Evolutionary conservation across 1,140 invertebrate genomes (phyloP).

Genomic region (Paraescarpia echinospica): DNA sequence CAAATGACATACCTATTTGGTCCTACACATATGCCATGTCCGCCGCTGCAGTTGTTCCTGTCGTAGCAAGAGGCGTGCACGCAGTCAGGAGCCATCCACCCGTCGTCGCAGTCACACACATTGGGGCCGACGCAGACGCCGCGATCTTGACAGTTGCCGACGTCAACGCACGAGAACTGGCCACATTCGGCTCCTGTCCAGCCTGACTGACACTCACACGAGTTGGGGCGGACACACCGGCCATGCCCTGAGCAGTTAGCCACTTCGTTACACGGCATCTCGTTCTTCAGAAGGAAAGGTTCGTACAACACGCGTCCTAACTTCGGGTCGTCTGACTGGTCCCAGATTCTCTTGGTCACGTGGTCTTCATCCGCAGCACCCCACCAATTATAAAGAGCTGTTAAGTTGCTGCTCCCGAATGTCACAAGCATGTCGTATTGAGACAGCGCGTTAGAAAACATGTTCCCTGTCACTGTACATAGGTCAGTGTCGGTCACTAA

Average conservation of each 20-base stretch:
- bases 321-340: not conserved
- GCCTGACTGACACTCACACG: not conserved
- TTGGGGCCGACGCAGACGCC: conserved; percentile 11
- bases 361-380: not conserved
- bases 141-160: not conserved
- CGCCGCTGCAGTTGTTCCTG: not conserved
- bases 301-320: not conserved
- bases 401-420: not conserved
- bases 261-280: conserved; percentile 19
- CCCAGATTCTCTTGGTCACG: not conserved
- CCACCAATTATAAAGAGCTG: not conserved
- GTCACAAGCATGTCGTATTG: not conserved
- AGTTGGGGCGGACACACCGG: conserved; percentile 3
- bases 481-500: not conserved
- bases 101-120: conserved; percentile 8
- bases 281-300: conserved; percentile 4
- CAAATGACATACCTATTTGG: not conserved
- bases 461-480: not conserved
- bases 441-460: not conserved
- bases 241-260: conserved; percentile 6
- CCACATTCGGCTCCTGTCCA: not conserved
- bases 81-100: not conserved
- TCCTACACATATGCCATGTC: not conserved
- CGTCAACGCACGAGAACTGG: not conserved
- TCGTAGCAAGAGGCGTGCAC: not conserved